These are phyloP conservation scores for Pampusana beccarii DNA, from an alignment of 2,113 vertebrate genomes.

Conservation along the genomic window DNA sequence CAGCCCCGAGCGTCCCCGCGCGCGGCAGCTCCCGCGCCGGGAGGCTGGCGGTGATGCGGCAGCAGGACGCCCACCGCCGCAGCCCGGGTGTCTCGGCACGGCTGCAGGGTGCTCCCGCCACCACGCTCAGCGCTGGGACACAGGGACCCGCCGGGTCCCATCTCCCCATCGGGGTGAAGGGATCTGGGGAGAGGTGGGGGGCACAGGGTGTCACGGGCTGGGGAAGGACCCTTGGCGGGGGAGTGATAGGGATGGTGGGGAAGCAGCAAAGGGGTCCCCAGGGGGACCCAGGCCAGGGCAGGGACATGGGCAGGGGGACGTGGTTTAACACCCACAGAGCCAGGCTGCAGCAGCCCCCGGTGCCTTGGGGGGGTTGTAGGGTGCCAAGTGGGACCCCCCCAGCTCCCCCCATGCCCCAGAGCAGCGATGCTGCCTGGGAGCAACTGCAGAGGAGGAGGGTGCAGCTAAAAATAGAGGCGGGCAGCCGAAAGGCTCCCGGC, in stretches of 20 bases:
- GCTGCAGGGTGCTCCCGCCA: background rate
- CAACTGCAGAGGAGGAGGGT: constrained; percentile 46
- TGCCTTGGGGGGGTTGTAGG: background rate
- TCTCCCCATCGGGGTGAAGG: no score
- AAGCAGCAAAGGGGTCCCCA: background rate
- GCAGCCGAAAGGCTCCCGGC: background rate
- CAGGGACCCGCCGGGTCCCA: fast-evolving
- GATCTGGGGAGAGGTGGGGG: background rate
- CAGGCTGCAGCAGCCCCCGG: background rate
- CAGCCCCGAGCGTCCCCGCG: background rate
- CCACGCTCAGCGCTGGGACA: background rate
- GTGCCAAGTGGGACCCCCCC: background rate
- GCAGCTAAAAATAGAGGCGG: constrained; percentile 37
- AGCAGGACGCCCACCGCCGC: background rate
- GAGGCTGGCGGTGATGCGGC: background rate
- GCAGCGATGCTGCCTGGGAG: background rate
- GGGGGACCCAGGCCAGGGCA: fast-evolving
- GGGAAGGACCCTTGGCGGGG: background rate
- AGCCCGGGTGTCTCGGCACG: background rate
- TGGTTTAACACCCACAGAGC: fast-evolving
- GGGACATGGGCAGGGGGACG: background rate
- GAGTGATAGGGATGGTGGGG: background rate
- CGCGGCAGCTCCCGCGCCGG: background rate
- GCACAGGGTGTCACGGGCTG: background rate
- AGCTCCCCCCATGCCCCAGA: background rate